Base-by-base conservation (phyloP, 1,140 invertebrate species). In the Galleria mellonella region DNA sequence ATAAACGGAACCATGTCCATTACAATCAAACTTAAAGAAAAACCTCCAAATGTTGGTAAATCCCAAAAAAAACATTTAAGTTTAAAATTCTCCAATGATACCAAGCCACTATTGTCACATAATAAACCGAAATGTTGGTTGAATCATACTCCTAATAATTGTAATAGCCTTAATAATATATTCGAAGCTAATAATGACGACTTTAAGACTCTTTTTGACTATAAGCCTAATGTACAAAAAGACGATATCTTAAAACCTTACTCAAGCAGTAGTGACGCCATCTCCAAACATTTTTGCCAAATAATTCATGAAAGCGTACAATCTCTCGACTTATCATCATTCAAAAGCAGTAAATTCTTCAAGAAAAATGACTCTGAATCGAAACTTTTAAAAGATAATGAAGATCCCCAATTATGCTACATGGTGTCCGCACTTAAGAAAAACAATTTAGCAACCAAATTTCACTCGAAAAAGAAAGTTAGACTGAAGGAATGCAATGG, bases 401-500 rank as follows among this genome's bases (percentile, higher is more conserved):
- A 59, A 27, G 55, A 67, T 14, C 14, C 47, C 1, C 60, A 66
- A 30, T 64, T 69, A 0, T 72, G 69, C 36, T 72, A 61, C 12
- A 55, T 77, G 5, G 43, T 74, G 32, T 69, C 67, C 1, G 67
- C 65, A 1, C 43, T 72, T n/a, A 73, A 66, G 32, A 66, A 61
- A 27, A 44, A 43, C 7, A 35, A 37, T 6, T 40, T 53, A 8
- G 3, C 40, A 1, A 38, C 42, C 0, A 50, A 42, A 32, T 46
- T 55, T 32, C 48, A 55, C 13, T 23, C 32, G 0, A 52, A 50
- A 36, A 62, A 59, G 11, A 58, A 47, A 40, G 45, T 46, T 5
- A 39, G 27, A 1, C n/a, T 51, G 9, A 51, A 53, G 36, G 47
- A 52, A 2, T 43, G 43, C 17, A 31, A 44, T 7, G 46, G 46